Conservation (phyloP, 1,140 invertebrate species). For the Drosophila ananassae region DNA sequence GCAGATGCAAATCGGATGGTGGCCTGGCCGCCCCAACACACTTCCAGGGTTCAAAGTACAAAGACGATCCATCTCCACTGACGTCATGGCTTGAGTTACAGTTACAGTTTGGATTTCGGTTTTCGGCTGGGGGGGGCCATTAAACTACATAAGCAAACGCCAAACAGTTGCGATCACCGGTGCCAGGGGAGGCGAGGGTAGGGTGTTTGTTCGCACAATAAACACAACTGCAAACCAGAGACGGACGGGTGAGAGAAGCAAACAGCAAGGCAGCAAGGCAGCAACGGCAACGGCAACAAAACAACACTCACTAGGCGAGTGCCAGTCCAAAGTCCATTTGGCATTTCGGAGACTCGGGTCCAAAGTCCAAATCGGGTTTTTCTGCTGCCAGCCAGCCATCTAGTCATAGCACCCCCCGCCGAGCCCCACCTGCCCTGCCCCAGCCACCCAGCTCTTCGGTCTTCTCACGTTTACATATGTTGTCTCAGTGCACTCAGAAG, state of each 20-base stretch:
- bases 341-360: conserved; percentile 75
- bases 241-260: conserved; percentile 24
- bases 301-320: conserved; percentile 65
- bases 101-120: conserved; percentile 50
- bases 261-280: neutral
- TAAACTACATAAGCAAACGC: conserved; percentile 38
- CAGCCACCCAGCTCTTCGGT: neutral
- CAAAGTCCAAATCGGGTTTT: conserved; percentile 78
- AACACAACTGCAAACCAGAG: conserved; percentile 30
- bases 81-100: conserved; percentile 61
- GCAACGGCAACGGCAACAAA: conserved; percentile 47
- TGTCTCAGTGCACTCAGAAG: conserved; percentile 26
- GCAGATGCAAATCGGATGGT: conserved; percentile 5
- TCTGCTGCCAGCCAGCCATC: conserved; percentile 56
- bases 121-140: conserved; percentile 33
- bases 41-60: conserved; percentile 39
- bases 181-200: neutral
- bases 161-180: conserved; percentile 29
- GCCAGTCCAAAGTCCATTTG: conserved; percentile 84
- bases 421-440: conserved; percentile 21
- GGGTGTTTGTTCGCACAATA: neutral
- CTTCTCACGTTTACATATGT: conserved; percentile 20
- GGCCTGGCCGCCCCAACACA: neutral
- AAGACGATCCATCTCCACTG: conserved; percentile 52
- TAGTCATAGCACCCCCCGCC: conserved; percentile 40